These are phyloP conservation scores for Myocastor coypus DNA, from an alignment of 2,113 vertebrate species.

Conservation along the genomic window DNA sequence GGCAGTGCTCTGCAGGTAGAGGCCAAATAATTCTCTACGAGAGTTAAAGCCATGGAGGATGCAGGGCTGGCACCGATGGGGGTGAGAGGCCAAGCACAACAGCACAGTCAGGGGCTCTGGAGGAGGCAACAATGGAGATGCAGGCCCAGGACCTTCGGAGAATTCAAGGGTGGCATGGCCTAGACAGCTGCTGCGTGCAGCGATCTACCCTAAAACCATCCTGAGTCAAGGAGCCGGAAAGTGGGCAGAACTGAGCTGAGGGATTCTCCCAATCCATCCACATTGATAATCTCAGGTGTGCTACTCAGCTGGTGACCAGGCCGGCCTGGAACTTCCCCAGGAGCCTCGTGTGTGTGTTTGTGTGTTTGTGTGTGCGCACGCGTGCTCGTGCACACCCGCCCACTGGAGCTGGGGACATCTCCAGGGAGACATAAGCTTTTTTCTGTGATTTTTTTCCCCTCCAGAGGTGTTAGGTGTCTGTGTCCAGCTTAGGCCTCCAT, in stretches of 20 bases:
- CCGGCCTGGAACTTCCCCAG: not conserved
- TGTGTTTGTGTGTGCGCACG: too few species aligned
- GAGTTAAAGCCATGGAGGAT: not conserved
- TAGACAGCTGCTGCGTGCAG: not conserved
- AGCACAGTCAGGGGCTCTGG: too few species aligned
- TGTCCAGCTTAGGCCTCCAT: not conserved
- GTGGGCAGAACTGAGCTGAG: not conserved
- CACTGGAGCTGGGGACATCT: not conserved
- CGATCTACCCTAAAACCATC: not conserved
- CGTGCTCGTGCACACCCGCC: too few species aligned
- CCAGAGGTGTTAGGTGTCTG: accelerated
- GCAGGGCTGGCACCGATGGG: accelerated
- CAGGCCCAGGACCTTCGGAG: not conserved
- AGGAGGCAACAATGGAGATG: not conserved
- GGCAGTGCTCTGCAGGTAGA: not conserved
- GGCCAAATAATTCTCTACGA: not conserved
- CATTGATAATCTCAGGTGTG: too few species aligned
- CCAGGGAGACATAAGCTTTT: not conserved
- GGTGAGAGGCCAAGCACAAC: not conserved
- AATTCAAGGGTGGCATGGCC: not conserved
- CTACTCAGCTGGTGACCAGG: not conserved
- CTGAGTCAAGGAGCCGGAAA: not conserved
- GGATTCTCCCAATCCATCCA: not conserved
- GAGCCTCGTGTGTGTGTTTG: accelerated
- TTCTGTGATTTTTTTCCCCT: not conserved